Evolutionary conservation across 2,888 invertebrate genomes (phyloP), one percentile per base, ranked within the genome.

Genomic region (Lepetodrilus schrolli): DNA sequence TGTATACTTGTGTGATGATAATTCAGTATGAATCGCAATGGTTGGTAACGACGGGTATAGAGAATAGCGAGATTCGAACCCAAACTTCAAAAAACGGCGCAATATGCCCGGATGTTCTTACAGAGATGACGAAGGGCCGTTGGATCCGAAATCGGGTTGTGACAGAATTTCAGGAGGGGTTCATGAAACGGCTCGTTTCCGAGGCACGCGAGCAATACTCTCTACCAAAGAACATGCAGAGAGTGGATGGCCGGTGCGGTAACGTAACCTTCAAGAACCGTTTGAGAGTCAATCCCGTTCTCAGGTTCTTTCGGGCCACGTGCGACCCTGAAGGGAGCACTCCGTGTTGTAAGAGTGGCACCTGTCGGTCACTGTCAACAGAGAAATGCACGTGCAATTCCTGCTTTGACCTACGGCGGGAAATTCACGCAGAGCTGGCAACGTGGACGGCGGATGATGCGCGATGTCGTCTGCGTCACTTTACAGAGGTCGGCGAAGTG

Each of bases 351-450:
- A 13, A 51, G 2, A 38, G 38, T 1, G 65, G 69, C 50, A 72
- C 20, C 71, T 74, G 26, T 34, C 51, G 34, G 1, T n/a, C 43
- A 23, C 26, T 23, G n/a, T 20, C 2, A 7, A 37, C 66, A 21
- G 68, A 36, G 2, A 37, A 74, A 8, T 78, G 78, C 71, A 34
- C 43, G 2, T 78, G 78, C 17, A 48, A 70, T 4, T 34, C 20
- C 7, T 78, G 78, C 34, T 72, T 65, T 37, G 78, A 78, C 17
- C 34, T 76, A 36, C 70, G 79, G 4, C 48, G 30, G 23, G 72
- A 75, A 21, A 58, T 77, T 36, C 74, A 79, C 50, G 73, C 79
- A 23, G 79, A 79, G 58, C 74, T 70, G 38, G 72, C 77, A 21
- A 58, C 66, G 36, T 79, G 79, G 79, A 30, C 43, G 43, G 65